Base-by-base conservation (phyloP, 2,888 invertebrate species). In the Rhopalosiphum nymphaeae region DNA sequence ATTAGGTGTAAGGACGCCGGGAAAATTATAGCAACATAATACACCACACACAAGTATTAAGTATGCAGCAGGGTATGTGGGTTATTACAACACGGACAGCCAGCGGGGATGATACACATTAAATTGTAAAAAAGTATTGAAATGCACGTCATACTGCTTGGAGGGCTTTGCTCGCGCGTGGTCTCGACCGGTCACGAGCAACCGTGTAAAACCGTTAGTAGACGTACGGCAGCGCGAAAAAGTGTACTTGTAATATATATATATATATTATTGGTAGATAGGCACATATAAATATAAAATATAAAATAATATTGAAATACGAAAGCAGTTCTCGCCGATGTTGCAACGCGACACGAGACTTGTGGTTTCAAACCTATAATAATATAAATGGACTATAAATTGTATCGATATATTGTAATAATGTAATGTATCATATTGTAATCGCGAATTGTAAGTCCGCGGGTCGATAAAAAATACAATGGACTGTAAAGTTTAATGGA, bases 81-180 rank as follows among this genome's bases (percentile, higher is more conserved):
- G n/a, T 44, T 56, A 36, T 92, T 92, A 42, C 89, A 89, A n/a
- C 78, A 93, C 46, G 36, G 84, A 89, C 42, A 57, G 89, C 93
- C 90, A 25, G n/a, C 89, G 93, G 93, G 93, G 93, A 94, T 85
- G 93, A 86, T 94, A 94, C 85, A 86, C 85, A 94, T 94, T 90
- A 61, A 94, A 94, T 91, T n/a, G 90, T 85, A 57, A 92, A 87
- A 67, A 87, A 46, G n/a, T 57, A 78, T 13, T 53, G 13, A 42
- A 25, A 53, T 84, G 67, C 9, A 67, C 44, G 56, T 44, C 57
- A 85, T 61, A 91, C 53, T 42, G 90, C 90, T 86, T 49, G n/a
- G 84, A 49, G 93, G 90, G 85, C 56, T 94, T 89, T 57, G 86
- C 44, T 53, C 44, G 57, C 89, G 93, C 89, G 93, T 90, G 93